phyloP scores from a whole-genome alignment of 53 echinoderm and acorn worm species.

The Patiria pectinifera region DNA sequence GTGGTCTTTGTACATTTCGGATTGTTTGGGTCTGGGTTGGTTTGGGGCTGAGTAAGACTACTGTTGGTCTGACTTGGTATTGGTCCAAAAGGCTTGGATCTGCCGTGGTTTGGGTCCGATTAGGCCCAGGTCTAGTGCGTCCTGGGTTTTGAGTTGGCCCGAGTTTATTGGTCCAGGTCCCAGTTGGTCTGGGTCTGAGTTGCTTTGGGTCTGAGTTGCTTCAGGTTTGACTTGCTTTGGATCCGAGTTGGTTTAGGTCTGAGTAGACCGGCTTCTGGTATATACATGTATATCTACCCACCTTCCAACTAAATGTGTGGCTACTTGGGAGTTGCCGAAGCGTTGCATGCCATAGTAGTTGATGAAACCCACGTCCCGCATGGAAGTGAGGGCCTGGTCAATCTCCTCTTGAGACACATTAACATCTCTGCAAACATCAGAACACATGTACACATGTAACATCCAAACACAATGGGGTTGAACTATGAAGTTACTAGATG shows the following conservation, averaged over 20 bases:
- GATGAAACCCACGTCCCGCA: conserved; percentile 91
- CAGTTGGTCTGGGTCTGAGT: not conserved
- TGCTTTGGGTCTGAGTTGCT: too few species aligned
- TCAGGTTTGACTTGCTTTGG: too few species aligned
- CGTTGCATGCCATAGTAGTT: conserved; percentile 99
- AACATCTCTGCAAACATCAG: conserved; percentile 66
- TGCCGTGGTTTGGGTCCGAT: too few species aligned
- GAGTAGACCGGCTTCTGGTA: not conserved
- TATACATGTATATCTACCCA: conserved; percentile 2
- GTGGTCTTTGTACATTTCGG: too few species aligned
- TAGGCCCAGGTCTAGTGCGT: not conserved
- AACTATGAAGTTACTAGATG: too few species aligned
- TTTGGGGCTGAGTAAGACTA: too few species aligned
- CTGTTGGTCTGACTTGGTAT: too few species aligned
- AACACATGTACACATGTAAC: not conserved
- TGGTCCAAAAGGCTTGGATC: too few species aligned
- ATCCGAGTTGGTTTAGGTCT: too few species aligned
- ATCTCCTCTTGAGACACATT: conserved; percentile 67
- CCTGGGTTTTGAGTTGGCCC: not conserved
- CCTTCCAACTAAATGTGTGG: conserved; percentile 91
- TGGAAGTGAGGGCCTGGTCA: conserved; percentile 78
- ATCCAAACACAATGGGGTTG: not conserved
- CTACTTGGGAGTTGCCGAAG: conserved; percentile 86
- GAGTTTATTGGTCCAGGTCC: not conserved
- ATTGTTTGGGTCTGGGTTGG: too few species aligned